Evolutionary conservation across 2,888 invertebrate species (phyloP).

Genomic region (Steinernema scapterisci): DNA sequence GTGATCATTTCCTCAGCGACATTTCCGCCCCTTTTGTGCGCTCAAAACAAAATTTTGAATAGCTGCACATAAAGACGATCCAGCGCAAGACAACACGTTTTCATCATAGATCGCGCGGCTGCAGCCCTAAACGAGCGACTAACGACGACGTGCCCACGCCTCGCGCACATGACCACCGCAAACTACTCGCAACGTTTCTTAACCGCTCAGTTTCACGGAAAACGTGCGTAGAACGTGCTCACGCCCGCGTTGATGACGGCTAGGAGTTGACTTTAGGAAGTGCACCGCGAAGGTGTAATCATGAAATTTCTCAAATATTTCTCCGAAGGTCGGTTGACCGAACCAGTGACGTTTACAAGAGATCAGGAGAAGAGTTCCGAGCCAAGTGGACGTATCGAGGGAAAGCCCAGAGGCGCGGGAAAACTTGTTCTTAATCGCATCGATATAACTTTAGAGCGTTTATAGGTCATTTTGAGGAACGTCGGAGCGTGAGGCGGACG

Average conservation of each 20-base stretch:
- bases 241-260: neutral
- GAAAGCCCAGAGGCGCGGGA: neutral
- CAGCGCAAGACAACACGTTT: neutral
- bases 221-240: slow-evolving; percentile 10
- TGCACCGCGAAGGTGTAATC: neutral
- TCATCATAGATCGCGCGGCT: neutral
- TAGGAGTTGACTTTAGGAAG: neutral
- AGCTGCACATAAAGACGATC: neutral
- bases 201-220: neutral
- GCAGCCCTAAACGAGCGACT: slow-evolving; percentile 12
- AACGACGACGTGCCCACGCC: neutral
- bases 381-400: neutral
- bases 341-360: neutral
- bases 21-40: neutral
- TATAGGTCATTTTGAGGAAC: slow-evolving; percentile 17
- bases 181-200: neutral
- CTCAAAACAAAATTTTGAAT: slow-evolving; percentile 2
- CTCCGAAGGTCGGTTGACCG: neutral
- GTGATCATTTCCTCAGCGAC: neutral
- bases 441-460: slow-evolving; percentile 19
- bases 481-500: neutral
- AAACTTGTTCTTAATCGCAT: slow-evolving; percentile 30
- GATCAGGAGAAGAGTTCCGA: neutral
- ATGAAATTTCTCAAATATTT: no score
- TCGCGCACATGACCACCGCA: slow-evolving; percentile 4